Conservation (phyloP, 2,797 vertebrate genomes). For the Pygocentrus nattereri region DNA sequence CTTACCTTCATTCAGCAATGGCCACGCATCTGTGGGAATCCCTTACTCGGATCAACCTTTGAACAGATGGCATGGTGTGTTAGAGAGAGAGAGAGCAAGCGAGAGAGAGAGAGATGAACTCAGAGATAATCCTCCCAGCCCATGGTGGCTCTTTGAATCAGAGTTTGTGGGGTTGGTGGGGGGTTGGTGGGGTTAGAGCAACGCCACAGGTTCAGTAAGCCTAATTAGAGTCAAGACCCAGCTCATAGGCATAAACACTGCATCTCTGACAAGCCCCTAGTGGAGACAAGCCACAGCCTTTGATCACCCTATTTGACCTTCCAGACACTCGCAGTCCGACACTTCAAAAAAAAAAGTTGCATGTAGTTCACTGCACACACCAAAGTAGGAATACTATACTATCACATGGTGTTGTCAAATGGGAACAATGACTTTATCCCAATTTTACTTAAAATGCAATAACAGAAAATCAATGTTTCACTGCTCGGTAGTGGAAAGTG, state of each 20-base stretch:
- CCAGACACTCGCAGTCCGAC: conserved; percentile 16
- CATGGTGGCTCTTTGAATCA: conserved; percentile 44
- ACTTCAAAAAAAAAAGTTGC: not conserved
- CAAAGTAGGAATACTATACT: too few relatives aligned
- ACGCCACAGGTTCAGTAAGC: conserved; percentile 22
- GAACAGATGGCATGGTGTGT: conserved; percentile 70
- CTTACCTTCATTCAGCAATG: conserved; percentile 48
- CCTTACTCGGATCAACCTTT: conserved; percentile 53
- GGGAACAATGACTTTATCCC: too few relatives aligned
- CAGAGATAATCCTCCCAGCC: conserved; percentile 34
- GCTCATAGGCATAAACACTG: conserved; percentile 31
- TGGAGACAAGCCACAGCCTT: conserved; percentile 18
- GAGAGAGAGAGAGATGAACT: not conserved
- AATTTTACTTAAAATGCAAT: too few relatives aligned
- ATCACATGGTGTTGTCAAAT: too few relatives aligned
- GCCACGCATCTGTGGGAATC: conserved; percentile 44
- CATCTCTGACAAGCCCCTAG: conserved; percentile 14
- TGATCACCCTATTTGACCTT: conserved; percentile 8
- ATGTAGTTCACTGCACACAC: not conserved
- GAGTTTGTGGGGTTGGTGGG: not conserved
- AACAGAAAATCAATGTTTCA: too few relatives aligned
- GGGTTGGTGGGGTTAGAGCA: not conserved
- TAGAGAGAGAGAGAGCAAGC: conserved; percentile 45
- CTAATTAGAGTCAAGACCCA: conserved; percentile 29
- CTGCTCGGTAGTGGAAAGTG: too few relatives aligned